A percentile compares a stretch with the other conserved stretches of the same genome.
Evolutionary conservation across 2,888 invertebrate species (phyloP).

Genomic region (Acleris holmiana): DNA sequence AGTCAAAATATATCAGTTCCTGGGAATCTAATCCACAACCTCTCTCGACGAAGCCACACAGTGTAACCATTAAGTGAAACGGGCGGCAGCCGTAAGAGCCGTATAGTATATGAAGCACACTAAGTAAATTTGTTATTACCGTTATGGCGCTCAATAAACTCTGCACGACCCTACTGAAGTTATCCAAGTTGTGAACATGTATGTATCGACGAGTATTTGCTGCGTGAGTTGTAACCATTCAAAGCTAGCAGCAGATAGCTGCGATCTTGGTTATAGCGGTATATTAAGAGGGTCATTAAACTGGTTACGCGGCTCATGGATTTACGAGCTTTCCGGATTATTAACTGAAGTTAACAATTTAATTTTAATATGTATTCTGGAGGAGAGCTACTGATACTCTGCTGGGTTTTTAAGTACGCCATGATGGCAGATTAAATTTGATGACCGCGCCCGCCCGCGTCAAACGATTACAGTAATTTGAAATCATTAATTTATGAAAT

Average conservation of each 20-base stretch:
- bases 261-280: not conserved
- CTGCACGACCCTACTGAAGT: no score
- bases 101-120: no score
- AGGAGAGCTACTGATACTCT: not conserved
- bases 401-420: conserved; percentile 3
- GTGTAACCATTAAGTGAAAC: no score
- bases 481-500: conserved; percentile 4
- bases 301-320: conserved; percentile 3
- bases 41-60: no score
- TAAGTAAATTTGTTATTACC: no score
- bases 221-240: not conserved
- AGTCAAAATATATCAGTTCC: no score
- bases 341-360: conserved; percentile 25
- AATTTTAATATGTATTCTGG: conserved; percentile 18
- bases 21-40: no score
- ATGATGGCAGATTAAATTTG: conserved; percentile 22
- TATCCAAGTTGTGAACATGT: no score
- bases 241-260: not conserved
- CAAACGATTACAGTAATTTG: conserved; percentile 15
- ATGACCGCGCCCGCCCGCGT: conserved; percentile 16
- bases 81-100: no score
- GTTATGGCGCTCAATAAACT: no score
- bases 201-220: conserved; percentile 1
- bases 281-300: conserved; percentile 15
- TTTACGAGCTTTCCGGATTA: conserved; percentile 12